A percentile compares a stretch with the other conserved stretches of the same genome.
Evolutionary conservation across 2,797 vertebrate genomes (phyloP).

Genomic region (Sebastes dallii): DNA sequence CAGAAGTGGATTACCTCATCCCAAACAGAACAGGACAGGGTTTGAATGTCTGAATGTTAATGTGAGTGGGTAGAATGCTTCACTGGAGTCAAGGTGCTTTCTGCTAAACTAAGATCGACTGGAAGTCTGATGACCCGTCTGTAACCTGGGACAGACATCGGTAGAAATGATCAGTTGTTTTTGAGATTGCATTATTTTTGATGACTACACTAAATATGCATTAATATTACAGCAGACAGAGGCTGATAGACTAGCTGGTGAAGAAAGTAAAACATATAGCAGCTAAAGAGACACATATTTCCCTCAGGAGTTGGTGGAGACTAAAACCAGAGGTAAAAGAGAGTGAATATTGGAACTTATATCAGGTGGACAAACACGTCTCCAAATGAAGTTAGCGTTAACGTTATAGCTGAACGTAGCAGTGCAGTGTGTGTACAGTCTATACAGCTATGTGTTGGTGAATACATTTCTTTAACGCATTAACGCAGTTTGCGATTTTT

Average conservation of each 20-base stretch:
- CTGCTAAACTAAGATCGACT: neutral
- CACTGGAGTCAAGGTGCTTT: neutral
- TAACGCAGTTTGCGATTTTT: too few relatives aligned
- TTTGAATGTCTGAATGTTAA: constrained; percentile 2
- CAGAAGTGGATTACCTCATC: constrained; percentile 54
- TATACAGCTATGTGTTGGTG: too few relatives aligned
- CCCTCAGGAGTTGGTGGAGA: neutral
- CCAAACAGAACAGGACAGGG: constrained; percentile 1
- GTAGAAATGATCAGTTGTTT: neutral
- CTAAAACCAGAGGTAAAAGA: neutral
- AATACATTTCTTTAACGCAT: too few relatives aligned
- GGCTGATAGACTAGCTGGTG: neutral
- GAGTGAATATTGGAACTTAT: neutral
- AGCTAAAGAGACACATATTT: neutral
- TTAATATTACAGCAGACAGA: neutral
- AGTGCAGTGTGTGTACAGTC: too few relatives aligned
- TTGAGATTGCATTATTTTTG: neutral
- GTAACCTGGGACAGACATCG: neutral
- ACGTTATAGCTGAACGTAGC: too few relatives aligned
- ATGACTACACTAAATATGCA: neutral
- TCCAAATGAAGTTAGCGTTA: neutral
- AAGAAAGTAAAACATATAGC: neutral
- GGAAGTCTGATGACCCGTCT: neutral
- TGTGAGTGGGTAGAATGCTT: neutral
- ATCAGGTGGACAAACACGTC: neutral